Conservation (phyloP, 1,140 invertebrate species). For the Pogonognathellus flavescens region DNA sequence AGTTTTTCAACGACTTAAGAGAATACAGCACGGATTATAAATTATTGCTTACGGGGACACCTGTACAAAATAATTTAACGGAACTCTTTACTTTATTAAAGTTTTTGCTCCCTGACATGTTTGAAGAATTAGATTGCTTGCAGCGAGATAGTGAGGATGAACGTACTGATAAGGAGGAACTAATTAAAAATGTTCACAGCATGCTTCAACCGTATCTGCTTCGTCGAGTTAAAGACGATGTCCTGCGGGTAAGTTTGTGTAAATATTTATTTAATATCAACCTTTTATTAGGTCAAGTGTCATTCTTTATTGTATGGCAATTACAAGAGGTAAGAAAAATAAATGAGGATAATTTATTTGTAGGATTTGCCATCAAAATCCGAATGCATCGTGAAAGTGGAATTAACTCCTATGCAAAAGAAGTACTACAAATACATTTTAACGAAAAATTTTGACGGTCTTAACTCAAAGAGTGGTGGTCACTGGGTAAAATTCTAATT, state of each 20-base stretch:
- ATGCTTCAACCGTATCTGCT: constrained; percentile 99
- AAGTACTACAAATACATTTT: constrained; percentile 99
- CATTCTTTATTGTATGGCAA: too few relatives aligned
- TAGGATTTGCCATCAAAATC: constrained; percentile 92
- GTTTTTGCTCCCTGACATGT: constrained; percentile 95
- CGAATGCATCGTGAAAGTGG: constrained; percentile 99
- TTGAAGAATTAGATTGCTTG: constrained; percentile 93
- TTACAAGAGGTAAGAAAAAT: too few relatives aligned
- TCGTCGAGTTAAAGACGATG: constrained; percentile 97
- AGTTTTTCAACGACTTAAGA: constrained; percentile 95
- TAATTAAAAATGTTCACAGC: constrained; percentile 98
- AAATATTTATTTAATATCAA: not conserved
- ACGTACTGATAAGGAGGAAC: constrained; percentile 96
- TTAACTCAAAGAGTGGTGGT: constrained; percentile 57
- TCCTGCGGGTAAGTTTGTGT: constrained; percentile 84
- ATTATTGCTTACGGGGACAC: constrained; percentile 96
- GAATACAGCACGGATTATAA: constrained; percentile 97
- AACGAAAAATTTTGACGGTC: constrained; percentile 96
- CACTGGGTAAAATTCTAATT: not conserved
- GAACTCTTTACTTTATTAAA: constrained; percentile 99
- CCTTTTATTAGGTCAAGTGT: not conserved
- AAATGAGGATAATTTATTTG: too few relatives aligned
- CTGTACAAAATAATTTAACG: constrained; percentile 98
- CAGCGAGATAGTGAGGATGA: constrained; percentile 97
- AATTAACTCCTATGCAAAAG: constrained; percentile 98